Conservation (phyloP, 2,888 invertebrate species). For the Brachypterus glaber region DNA sequence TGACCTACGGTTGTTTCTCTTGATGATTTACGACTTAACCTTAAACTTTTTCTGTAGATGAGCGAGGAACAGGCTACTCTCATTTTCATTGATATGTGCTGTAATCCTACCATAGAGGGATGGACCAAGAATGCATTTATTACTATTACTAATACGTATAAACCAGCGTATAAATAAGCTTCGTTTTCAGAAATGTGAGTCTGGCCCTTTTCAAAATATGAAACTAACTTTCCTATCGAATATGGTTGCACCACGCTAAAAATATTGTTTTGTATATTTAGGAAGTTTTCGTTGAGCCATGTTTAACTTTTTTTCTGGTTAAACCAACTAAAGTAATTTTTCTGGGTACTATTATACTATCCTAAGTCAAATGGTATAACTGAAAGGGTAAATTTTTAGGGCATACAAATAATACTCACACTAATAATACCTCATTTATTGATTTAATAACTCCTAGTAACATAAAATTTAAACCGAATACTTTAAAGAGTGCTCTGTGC, state of each 20-base stretch:
- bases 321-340: too few species aligned
- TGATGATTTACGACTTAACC: conserved; percentile 45
- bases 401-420: conserved; percentile 29
- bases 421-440: conserved; percentile 32
- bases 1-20: conserved; percentile 49
- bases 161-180: conserved; percentile 68
- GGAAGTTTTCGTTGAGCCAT: too few species aligned
- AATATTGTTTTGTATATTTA: too few species aligned
- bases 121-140: conserved; percentile 41
- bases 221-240: conserved; percentile 54
- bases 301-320: too few species aligned
- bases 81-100: conserved; percentile 78
- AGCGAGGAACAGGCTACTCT: conserved; percentile 74
- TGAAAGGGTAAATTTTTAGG: too few species aligned
- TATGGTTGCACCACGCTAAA: conserved; percentile 37
- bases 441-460: conserved; percentile 31
- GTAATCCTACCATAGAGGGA: conserved; percentile 80
- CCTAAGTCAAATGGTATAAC: too few species aligned
- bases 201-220: conserved; percentile 47
- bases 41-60: conserved; percentile 62
- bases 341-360: too few species aligned
- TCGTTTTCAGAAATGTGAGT: conserved; percentile 37
- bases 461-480: conserved; percentile 31
- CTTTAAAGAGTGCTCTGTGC: conserved; percentile 30
- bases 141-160: conserved; percentile 45